Conservation (phyloP, 2,113 vertebrate genomes). For the Mus spicilegus region DNA sequence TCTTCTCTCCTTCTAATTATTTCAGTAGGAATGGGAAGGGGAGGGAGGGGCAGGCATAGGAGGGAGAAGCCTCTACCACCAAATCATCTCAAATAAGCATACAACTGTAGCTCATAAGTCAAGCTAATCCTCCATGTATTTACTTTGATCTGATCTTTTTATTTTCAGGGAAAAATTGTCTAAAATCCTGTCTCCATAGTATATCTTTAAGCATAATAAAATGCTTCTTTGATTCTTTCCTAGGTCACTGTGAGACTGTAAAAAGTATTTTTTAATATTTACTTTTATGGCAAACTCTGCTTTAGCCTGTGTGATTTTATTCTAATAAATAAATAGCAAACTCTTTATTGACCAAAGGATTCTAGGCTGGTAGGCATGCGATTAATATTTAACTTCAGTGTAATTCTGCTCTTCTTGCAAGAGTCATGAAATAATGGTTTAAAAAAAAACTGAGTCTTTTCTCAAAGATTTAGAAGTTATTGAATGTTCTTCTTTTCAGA, state of each 20-base stretch:
- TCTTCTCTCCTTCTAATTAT: constrained; percentile 60
- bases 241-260: neutral
- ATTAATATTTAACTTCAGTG: constrained; percentile 53
- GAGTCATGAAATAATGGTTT: constrained; percentile 25
- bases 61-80: neutral
- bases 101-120: neutral
- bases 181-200: neutral
- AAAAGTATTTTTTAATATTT: neutral
- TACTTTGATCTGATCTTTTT: constrained; percentile 29
- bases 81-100: constrained; percentile 24
- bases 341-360: constrained; percentile 54
- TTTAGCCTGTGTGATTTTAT: neutral
- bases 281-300: neutral
- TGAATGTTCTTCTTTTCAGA: neutral
- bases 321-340: constrained; percentile 12
- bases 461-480: constrained; percentile 19
- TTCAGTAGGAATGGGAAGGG: neutral
- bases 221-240: constrained; percentile 8
- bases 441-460: constrained; percentile 2
- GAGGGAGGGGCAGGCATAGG: neutral
- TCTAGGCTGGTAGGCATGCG: constrained; percentile 25
- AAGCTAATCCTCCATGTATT: neutral
- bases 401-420: constrained; percentile 41
- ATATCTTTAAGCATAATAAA: constrained; percentile 45
- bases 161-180: constrained; percentile 15